Evolutionary conservation across 92 coral and sea anemone genomes (phyloP).

Genomic region (Heliopora coerulea): DNA sequence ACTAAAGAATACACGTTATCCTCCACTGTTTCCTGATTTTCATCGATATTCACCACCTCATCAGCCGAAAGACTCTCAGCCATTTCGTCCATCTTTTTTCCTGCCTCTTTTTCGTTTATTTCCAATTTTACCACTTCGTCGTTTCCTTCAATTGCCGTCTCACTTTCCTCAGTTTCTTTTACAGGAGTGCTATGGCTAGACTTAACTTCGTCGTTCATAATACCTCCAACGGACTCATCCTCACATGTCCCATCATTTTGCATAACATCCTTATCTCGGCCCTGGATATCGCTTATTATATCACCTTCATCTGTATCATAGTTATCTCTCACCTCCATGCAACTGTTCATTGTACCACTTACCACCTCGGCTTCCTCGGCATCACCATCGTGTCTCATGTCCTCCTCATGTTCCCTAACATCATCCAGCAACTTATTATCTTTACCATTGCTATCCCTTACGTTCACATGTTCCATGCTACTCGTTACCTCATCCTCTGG

Average conservation of each 20-base stretch:
- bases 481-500: slow-evolving; percentile 22
- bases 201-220: not conserved
- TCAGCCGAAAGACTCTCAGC: not conserved
- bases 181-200: not conserved
- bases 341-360: not conserved
- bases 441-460: slow-evolving; percentile 7
- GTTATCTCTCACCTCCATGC: slow-evolving; percentile 17
- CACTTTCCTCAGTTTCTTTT: not conserved
- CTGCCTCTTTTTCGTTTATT: slow-evolving; percentile 7
- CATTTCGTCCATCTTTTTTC: no score
- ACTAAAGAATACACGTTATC: not conserved
- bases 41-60: slow-evolving; percentile 29
- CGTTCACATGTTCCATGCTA: slow-evolving; percentile 1
- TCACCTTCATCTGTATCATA: slow-evolving; percentile 29
- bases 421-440: slow-evolving; percentile 11
- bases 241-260: not conserved
- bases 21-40: not conserved
- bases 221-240: not conserved
- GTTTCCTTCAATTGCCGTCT: slow-evolving; percentile 2
- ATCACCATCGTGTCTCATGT: slow-evolving; percentile 10
- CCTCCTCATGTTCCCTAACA: not conserved
- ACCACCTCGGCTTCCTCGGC: slow-evolving; percentile 28
- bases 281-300: slow-evolving; percentile 14
- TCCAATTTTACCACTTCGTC: slow-evolving; percentile 35
- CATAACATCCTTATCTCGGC: slow-evolving; percentile 7